Conservation (phyloP, 2,888 invertebrate genomes). For the Aphodius sticticus region DNA sequence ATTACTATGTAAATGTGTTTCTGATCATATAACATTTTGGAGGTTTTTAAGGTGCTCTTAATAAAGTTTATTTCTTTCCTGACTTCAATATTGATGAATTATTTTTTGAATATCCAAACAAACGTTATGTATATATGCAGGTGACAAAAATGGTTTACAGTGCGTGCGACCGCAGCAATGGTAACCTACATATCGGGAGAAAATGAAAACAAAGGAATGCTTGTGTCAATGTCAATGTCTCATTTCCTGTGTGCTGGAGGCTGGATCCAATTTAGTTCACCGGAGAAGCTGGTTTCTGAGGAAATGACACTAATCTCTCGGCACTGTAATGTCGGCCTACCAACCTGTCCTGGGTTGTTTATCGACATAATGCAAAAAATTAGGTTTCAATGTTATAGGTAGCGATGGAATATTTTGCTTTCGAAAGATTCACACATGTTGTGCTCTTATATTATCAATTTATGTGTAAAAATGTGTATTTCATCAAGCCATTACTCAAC, state of each 20-base stretch:
- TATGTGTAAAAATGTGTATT: too few relatives aligned
- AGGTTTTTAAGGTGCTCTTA: too few relatives aligned
- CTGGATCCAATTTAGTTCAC: not conserved
- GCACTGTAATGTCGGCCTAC: not conserved
- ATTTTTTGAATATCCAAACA: not conserved
- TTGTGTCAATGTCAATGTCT: conserved; percentile 4
- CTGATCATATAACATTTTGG: too few relatives aligned
- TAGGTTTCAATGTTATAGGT: not conserved
- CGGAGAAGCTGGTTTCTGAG: not conserved
- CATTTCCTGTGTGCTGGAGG: not conserved
- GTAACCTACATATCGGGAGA: conserved; percentile 4
- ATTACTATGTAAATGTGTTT: too few relatives aligned
- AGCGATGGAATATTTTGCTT: not conserved
- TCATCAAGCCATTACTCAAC: too few relatives aligned
- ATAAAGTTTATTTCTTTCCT: too few relatives aligned
- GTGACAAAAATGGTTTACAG: not conserved
- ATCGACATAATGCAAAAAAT: not conserved
- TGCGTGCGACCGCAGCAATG: not conserved
- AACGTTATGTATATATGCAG: not conserved
- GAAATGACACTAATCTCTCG: not conserved
- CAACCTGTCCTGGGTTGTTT: not conserved
- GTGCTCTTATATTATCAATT: too few relatives aligned
- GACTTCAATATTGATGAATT: not conserved
- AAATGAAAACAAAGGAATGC: conserved; percentile 4
- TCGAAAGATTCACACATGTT: not conserved